Conservation (phyloP, 1,140 invertebrate genomes). For the Chymomyza costata region DNA sequence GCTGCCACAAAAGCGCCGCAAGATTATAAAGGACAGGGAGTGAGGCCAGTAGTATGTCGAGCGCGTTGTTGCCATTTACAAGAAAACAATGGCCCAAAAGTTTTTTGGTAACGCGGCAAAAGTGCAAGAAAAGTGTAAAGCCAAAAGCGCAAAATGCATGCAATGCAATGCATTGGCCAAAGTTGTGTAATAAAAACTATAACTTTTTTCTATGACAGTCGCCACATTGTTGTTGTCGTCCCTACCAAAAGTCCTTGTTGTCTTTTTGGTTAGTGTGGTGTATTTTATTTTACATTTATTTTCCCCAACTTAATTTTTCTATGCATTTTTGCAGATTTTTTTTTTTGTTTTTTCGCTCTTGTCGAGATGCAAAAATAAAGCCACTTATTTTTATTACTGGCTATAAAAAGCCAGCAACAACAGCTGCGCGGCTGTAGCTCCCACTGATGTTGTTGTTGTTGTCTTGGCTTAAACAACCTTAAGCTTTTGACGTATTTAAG, state of each 20-base stretch:
- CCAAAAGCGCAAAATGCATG: constrained; percentile 41
- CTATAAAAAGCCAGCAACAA: constrained; percentile 31
- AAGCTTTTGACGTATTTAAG: not conserved
- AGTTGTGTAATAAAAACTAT: constrained; percentile 55
- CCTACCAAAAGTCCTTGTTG: not conserved
- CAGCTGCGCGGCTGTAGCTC: constrained; percentile 18
- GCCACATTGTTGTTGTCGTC: constrained; percentile 30
- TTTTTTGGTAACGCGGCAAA: too few relatives aligned
- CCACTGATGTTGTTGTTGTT: constrained; percentile 18
- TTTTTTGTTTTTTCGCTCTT: constrained; percentile 24
- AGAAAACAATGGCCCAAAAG: constrained; percentile 62
- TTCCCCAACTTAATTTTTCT: constrained; percentile 47
- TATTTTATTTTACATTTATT: constrained; percentile 3
- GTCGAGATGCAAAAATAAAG: constrained; percentile 51
- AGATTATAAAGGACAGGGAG: constrained; percentile 31
- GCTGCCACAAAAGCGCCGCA: constrained; percentile 30
- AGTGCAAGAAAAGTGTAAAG: too few relatives aligned
- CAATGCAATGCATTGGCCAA: constrained; percentile 53
- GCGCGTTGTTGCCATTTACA: constrained; percentile 55
- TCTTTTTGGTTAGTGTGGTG: too few relatives aligned
- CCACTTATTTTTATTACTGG: constrained; percentile 58
- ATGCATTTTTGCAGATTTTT: constrained; percentile 55
- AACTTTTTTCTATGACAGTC: constrained; percentile 55
- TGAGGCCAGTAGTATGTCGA: constrained; percentile 24
- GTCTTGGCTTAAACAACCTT: constrained; percentile 11